phyloP scores from a whole-genome alignment of 2,113 vertebrate genomes.

The Hoplias malabaricus region DNA sequence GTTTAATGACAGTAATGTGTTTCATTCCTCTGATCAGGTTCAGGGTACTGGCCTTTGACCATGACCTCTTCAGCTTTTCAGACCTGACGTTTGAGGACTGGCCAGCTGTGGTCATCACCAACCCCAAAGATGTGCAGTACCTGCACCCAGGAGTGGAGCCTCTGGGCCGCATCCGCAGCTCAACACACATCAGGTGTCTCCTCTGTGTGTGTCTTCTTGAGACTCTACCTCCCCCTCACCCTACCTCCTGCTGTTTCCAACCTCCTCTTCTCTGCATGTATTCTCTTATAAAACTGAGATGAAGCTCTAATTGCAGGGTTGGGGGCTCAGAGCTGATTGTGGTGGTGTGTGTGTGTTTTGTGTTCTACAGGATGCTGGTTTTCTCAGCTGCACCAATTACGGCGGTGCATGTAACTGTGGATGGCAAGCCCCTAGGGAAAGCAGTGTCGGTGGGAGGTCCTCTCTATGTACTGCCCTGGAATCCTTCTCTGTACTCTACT shows the following conservation, averaged over 20 bases:
- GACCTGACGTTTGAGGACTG: slow-evolving; percentile 88
- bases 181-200: slow-evolving; percentile 91
- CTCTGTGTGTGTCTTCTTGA: slow-evolving; percentile 60
- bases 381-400: slow-evolving; percentile 85
- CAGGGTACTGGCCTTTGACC: slow-evolving; percentile 90
- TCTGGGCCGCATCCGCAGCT: slow-evolving; percentile 79
- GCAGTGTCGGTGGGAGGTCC: slow-evolving; percentile 81
- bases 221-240: background rate
- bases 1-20: background rate
- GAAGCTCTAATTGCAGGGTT: background rate
- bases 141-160: slow-evolving; percentile 85
- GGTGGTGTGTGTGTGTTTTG: background rate
- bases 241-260: background rate
- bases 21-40: slow-evolving; percentile 73
- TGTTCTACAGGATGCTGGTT: slow-evolving; percentile 79
- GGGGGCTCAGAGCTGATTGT: background rate
- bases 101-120: slow-evolving; percentile 93
- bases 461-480: slow-evolving; percentile 87
- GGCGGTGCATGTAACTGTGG: slow-evolving; percentile 80
- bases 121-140: slow-evolving; percentile 91
- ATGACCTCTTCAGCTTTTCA: slow-evolving; percentile 92
- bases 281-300: background rate
- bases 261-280: background rate
- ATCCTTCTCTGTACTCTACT: slow-evolving; percentile 79
- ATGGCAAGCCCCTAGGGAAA: slow-evolving; percentile 76